Conservation (phyloP, 37 sponge, comb jelly and placozoan genomes). For the Petrosia ficiformis region DNA sequence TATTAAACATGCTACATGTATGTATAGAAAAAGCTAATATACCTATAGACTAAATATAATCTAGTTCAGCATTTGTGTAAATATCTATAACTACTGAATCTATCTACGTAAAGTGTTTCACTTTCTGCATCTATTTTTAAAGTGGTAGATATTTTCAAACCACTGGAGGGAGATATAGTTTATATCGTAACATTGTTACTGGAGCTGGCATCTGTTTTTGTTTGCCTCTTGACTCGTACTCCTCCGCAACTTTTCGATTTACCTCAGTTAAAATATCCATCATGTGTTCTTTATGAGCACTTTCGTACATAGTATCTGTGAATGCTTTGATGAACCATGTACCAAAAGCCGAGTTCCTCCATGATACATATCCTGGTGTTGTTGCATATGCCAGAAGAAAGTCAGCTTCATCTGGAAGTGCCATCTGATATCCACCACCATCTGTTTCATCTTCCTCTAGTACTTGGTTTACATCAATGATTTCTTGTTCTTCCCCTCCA, state of each 20-base stretch:
- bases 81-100: neutral
- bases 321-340: slow-evolving; percentile 89
- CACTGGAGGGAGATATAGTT: slow-evolving; percentile 30
- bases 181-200: slow-evolving; percentile 27
- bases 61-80: neutral
- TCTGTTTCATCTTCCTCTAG: slow-evolving; percentile 42
- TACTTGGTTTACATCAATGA: neutral
- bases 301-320: slow-evolving; percentile 51
- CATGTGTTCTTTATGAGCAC: slow-evolving; percentile 45
- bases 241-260: slow-evolving; percentile 67
- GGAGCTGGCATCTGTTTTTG: slow-evolving; percentile 43
- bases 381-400: slow-evolving; percentile 79
- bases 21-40: neutral
- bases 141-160: neutral
- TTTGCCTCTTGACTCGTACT: slow-evolving; percentile 58
- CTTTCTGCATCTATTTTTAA: too few relatives aligned
- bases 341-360: slow-evolving; percentile 83
- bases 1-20: neutral
- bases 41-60: neutral
- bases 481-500: neutral
- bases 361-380: slow-evolving; percentile 87
- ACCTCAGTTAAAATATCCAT: slow-evolving; percentile 70
- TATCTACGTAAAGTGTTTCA: too few relatives aligned
- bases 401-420: slow-evolving; percentile 83
- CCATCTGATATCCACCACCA: slow-evolving; percentile 28